phyloP scores from a whole-genome alignment of 1,140 invertebrate genomes.

The Metaphire vulgaris region DNA sequence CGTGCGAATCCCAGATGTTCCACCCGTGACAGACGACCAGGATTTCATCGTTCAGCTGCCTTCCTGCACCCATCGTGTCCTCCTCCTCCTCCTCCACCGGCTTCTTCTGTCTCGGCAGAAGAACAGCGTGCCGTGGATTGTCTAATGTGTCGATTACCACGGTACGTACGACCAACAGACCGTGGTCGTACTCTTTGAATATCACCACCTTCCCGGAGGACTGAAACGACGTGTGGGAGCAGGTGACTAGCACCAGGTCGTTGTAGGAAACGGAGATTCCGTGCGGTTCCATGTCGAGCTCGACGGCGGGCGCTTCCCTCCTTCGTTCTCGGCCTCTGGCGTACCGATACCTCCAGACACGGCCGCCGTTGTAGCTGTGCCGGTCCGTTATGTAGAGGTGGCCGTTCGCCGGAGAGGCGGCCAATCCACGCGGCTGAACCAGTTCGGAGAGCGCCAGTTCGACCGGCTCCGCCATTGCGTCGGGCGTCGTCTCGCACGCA shows the following conservation, averaged over 20 bases:
- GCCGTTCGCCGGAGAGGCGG: background rate
- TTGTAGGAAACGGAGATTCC: background rate
- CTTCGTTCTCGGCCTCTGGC: background rate
- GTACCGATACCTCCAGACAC: background rate
- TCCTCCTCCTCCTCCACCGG: background rate
- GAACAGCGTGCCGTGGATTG: background rate
- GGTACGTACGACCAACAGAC: background rate
- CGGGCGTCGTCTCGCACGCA: too few relatives aligned
- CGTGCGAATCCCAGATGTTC: background rate
- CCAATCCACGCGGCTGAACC: background rate
- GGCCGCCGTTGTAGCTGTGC: background rate
- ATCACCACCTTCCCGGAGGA: background rate
- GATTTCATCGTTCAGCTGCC: too few relatives aligned
- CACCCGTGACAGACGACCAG: background rate
- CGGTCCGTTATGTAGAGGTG: background rate
- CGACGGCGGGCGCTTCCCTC: background rate
- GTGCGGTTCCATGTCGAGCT: background rate
- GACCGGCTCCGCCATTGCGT: background rate
- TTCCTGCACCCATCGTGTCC: too few relatives aligned
- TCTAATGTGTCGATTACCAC: background rate
- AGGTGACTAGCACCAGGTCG: background rate
- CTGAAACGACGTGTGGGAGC: background rate
- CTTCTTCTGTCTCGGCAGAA: background rate
- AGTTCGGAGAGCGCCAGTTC: background rate
- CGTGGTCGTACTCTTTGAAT: background rate